Conservation (phyloP, 2,888 invertebrate species). For the Ramazzottius varieornatus region DNA sequence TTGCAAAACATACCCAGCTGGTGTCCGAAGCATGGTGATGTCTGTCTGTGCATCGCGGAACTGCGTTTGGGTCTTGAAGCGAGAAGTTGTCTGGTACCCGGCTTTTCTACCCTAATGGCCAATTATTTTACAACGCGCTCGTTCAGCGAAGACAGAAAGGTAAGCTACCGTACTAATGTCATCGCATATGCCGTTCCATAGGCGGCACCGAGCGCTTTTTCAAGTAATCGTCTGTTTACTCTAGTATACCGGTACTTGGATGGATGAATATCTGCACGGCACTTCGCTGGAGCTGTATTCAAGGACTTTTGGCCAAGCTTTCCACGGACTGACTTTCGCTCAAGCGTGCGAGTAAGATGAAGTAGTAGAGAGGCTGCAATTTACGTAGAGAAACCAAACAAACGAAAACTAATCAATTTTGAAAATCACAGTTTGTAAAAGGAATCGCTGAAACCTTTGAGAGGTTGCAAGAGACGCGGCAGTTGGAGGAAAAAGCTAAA, state of each 20-base stretch:
- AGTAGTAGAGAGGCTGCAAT: no score
- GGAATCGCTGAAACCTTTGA: no score
- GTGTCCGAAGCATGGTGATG: slow-evolving; percentile 9
- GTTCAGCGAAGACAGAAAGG: not conserved
- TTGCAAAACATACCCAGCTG: slow-evolving; percentile 10
- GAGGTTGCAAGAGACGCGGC: no score
- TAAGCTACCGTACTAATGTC: no score
- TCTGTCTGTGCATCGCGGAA: slow-evolving; percentile 10
- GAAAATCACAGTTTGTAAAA: no score
- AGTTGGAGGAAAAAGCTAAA: no score
- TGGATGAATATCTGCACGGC: not conserved
- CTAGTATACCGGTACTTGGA: not conserved
- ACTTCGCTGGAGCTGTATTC: not conserved
- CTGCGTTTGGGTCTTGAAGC: slow-evolving; percentile 9
- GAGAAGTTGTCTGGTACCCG: no score
- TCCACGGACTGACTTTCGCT: not conserved
- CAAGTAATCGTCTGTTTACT: no score
- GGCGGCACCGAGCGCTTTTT: no score
- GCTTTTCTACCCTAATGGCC: slow-evolving; percentile 9
- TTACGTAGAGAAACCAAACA: no score
- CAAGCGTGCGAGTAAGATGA: not conserved
- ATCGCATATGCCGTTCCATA: no score
- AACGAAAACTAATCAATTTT: no score
- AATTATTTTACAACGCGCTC: slow-evolving; percentile 11
- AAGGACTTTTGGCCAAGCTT: not conserved